Conservation (phyloP, 2,113 vertebrate species). For the Leptocoma aspasia region DNA sequence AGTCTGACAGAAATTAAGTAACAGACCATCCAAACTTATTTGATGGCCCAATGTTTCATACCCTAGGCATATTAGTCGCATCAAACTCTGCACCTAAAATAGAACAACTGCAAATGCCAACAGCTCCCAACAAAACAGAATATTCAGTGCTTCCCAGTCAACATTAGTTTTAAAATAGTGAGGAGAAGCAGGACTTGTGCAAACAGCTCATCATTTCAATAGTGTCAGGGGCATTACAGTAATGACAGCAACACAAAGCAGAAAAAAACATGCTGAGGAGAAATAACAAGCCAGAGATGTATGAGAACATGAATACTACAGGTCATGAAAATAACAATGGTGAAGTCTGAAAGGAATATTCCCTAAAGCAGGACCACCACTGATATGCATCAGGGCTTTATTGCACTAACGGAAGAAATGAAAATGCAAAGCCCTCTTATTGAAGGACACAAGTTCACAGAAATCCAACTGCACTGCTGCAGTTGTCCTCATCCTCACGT, state of each 20-base stretch:
- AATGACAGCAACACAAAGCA: not conserved
- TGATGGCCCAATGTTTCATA: not conserved
- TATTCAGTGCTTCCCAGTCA: not conserved
- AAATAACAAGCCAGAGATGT: not conserved
- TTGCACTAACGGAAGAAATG: not conserved
- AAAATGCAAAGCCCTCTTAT: not conserved
- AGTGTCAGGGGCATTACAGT: not conserved
- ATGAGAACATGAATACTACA: rapidly evolving
- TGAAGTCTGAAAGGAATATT: not conserved
- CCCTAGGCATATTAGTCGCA: not conserved
- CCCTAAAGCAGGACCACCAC: not conserved
- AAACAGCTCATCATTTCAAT: not conserved
- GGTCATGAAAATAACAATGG: not conserved
- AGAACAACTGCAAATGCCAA: not conserved
- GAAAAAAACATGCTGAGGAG: not conserved
- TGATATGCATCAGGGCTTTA: not conserved
- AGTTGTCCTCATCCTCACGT: not conserved
- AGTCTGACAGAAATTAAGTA: not conserved
- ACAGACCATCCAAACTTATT: not conserved
- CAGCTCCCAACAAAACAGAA: not conserved
- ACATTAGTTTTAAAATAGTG: not conserved
- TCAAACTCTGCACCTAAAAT: not conserved
- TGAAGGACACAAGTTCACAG: not conserved
- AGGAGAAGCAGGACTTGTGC: not conserved
- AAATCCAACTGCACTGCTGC: constrained; percentile 4